phyloP scores from a whole-genome alignment of 2,888 invertebrate genomes.

The Aporophyla lueneburgensis region DNA sequence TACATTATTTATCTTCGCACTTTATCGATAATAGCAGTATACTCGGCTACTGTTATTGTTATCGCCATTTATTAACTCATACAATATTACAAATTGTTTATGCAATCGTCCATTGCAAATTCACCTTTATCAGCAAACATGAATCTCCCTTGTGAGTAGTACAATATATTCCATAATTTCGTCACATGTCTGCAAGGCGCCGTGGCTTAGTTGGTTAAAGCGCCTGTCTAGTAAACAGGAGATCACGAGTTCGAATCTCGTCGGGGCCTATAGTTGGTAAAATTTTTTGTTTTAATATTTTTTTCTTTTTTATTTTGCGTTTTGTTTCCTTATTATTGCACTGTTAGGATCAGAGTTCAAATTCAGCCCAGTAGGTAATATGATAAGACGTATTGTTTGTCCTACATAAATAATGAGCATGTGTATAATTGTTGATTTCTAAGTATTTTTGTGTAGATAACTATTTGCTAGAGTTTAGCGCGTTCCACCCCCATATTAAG shows the following conservation, averaged over 20 bases:
- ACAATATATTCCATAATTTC: conserved; percentile 70
- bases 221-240: conserved; percentile 94
- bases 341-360: neutral
- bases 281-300: neutral
- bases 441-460: too few relatives aligned
- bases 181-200: conserved; percentile 80
- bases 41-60: conserved; percentile 22
- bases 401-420: conserved; percentile 7
- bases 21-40: conserved; percentile 19
- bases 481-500: too few relatives aligned
- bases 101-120: conserved; percentile 38
- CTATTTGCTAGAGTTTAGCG: too few relatives aligned
- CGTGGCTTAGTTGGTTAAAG: conserved; percentile 95
- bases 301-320: neutral
- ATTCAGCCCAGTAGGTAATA: neutral
- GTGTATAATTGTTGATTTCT: neutral
- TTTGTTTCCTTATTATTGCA: neutral
- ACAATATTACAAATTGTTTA: conserved; percentile 36
- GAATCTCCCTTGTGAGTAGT: neutral
- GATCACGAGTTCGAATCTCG: conserved; percentile 94
- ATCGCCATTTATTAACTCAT: conserved; percentile 33
- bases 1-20: conserved; percentile 23
- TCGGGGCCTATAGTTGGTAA: conserved; percentile 89
- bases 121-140: conserved; percentile 29
- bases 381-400: conserved; percentile 20